Conservation (phyloP, 1,140 invertebrate genomes). For the Sminthurides bifidus region DNA sequence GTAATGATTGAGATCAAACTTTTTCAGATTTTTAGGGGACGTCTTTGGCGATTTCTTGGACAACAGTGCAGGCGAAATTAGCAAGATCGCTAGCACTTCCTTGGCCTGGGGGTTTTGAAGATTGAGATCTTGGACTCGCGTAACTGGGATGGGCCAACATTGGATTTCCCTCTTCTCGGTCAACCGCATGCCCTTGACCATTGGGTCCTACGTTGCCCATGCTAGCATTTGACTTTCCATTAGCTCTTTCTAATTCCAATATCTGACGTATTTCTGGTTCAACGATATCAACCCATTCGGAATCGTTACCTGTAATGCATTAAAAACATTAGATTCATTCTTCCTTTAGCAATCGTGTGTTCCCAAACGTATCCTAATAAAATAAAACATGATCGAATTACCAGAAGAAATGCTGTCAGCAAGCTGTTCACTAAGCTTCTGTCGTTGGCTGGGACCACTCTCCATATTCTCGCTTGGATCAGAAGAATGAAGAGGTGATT, state of each 20-base stretch:
- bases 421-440: constrained; percentile 21
- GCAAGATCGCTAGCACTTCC: neutral
- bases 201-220: neutral
- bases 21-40: constrained; percentile 27
- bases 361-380: neutral
- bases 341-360: neutral
- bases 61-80: neutral
- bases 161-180: neutral
- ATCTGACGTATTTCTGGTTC: constrained; percentile 66
- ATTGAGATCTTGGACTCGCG: neutral
- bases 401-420: constrained; percentile 30
- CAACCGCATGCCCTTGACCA: neutral
- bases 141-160: neutral
- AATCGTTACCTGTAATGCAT: constrained; percentile 44
- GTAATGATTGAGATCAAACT: constrained; percentile 28
- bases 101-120: neutral
- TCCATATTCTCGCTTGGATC: constrained; percentile 21
- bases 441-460: constrained; percentile 1
- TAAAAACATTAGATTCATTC: neutral
- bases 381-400: constrained; percentile 6
- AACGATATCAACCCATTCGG: constrained; percentile 71
- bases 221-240: neutral
- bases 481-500: constrained; percentile 20
- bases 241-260: constrained; percentile 44
- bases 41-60: constrained; percentile 5